Base-by-base conservation (phyloP, 2,797 vertebrate genomes). In the Lithobates sylvaticus region DNA sequence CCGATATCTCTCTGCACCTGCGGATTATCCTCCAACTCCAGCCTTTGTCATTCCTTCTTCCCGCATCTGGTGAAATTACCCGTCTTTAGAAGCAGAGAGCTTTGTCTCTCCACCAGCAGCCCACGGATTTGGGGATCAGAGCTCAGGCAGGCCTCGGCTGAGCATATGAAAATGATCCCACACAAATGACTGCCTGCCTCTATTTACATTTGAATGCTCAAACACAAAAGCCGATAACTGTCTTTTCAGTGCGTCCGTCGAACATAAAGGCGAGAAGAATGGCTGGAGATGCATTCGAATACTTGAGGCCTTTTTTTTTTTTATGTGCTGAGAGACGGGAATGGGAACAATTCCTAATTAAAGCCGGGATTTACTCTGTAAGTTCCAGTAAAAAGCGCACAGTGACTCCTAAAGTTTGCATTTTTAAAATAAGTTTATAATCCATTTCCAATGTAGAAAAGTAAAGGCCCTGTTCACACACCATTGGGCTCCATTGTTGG, bases 141-240 rank as follows among this genome's bases (percentile, higher is more conserved):
- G 77, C 10, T 73, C 36, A 47, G 8, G 26, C 42, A 16, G 29
- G 7, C 44, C 65, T 16, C 21, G 36, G 44, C 16, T 12, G 39
- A 65, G 39, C 13, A 6, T 18, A 54, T 54, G 70, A 23, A 68
- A 47, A 67, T 29, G 16, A 85, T 44, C 9, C 34, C 32, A 23
- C 10, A 26, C 21, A 64, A 26, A 47, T 32, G 34, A 42, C 32
- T 73, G 42, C 4, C 73, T 58, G 76, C 42, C 61, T 68, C 3
- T 26, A 85, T 85, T 67, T 80, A 75, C 84, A 69, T 75, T 12
- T 80, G 27, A 85, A 68, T 85, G 47, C 61, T 27, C 77, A 67
- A 80, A 74, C 54, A 85, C 76, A 85, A 85, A 68, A 47, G 84
- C 69, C 36, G 71, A 80, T 54, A 67, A 80, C 54, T 2, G 65